Evolutionary conservation across 2,797 vertebrate species (phyloP).

Genomic region (Sciaenops ocellatus): DNA sequence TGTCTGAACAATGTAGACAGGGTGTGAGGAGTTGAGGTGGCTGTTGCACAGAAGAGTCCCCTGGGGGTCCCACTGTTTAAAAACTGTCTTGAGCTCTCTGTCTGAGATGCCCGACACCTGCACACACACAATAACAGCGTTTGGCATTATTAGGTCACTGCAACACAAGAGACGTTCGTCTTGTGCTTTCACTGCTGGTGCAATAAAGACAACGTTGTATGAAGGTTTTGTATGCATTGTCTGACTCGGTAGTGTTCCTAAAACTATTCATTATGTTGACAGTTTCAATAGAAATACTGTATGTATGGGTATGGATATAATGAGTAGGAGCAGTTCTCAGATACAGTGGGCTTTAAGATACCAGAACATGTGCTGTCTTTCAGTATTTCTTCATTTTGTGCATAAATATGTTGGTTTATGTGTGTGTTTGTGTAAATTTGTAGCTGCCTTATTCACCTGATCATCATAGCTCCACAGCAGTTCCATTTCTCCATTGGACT

Average conservation of each 20-base stretch:
- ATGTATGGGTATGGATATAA: not conserved
- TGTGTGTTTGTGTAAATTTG: not conserved
- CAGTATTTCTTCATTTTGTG: not conserved
- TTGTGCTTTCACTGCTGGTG: slow-evolving; percentile 34
- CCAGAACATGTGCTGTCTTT: not conserved
- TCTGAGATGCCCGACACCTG: slow-evolving; percentile 72
- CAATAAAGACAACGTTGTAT: slow-evolving; percentile 23
- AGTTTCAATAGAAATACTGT: slow-evolving; percentile 8
- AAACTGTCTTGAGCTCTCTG: slow-evolving; percentile 66
- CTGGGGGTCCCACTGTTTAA: slow-evolving; percentile 79
- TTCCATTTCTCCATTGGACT: slow-evolving; percentile 75
- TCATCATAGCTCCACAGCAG: slow-evolving; percentile 77
- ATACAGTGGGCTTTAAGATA: slow-evolving; percentile 1
- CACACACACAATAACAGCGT: slow-evolving; percentile 50
- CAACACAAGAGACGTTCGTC: slow-evolving; percentile 49
- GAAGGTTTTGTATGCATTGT: slow-evolving; percentile 42
- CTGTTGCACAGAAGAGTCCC: slow-evolving; percentile 75
- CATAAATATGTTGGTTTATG: not conserved
- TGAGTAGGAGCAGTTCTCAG: not conserved
- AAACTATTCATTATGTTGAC: slow-evolving; percentile 23
- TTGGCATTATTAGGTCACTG: slow-evolving; percentile 67
- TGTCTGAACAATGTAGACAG: slow-evolving; percentile 82
- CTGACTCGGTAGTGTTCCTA: slow-evolving; percentile 2
- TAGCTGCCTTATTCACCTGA: slow-evolving; percentile 66
- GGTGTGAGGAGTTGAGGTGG: slow-evolving; percentile 65